Base-by-base conservation (phyloP, 1,140 invertebrate species). In the Babylonia areolata region DNA sequence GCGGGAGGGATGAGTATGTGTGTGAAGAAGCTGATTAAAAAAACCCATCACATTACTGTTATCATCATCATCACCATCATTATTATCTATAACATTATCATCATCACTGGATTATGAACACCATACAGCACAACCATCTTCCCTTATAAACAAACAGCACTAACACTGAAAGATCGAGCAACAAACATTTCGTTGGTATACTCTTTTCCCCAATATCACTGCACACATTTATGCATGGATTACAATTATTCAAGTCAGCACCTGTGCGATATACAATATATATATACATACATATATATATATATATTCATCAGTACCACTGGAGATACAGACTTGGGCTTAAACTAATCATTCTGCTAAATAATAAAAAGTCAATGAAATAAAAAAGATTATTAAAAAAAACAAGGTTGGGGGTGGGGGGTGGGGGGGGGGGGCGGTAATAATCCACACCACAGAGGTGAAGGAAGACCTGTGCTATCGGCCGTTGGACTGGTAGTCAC, bases 401-500 rank as follows among this genome's bases (percentile, higher is more conserved):
- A n/a, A n/a, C n/a, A n/a, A n/a, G 9, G 9, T 6, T 51, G 46
- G 20, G 6, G 6, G 6, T 51, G 46, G 20, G 9, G 20, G 6
- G 46, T 51, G 46, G 20, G 9, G 46, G 6, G 46, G 46, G 6
- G 46, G 20, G 46, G 6, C 46, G 6, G 17, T 23, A 64, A 64
- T 64, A 12, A 64, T 0, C 58, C 58, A 64, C 15, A 64, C 58
- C 58, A 64, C 5, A 64, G 28, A 51, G 2, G 9, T 51, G 46
- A 51, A 51, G 46, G 3, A 69, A n/a, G n/a, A n/a, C n/a, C 35
- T 12, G 15, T 17, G 37, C 77, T 84, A 92, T 81, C 92, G 92
- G 40, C 92, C 91, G 81, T 92, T 92, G 39, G 92, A 85, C 82
- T 92, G 91, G 91, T 91, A 93, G 92, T 93, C 93, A 80, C 93